Evolutionary conservation across 2,113 vertebrate genomes (phyloP).

Genomic region (Semnopithecus entellus): DNA sequence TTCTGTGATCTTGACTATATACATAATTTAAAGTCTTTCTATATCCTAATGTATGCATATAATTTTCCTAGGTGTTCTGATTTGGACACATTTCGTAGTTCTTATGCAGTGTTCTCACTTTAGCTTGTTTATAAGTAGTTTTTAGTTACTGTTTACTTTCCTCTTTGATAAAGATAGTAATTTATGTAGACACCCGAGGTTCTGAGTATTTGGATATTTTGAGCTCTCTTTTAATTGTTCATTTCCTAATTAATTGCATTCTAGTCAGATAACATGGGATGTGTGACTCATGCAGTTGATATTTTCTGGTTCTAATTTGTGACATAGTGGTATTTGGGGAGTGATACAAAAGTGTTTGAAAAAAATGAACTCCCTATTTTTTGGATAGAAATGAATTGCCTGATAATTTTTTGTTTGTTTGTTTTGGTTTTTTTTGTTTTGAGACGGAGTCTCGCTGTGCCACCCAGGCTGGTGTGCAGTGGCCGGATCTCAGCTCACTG

Average conservation of each 20-base stretch:
- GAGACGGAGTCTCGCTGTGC: too few relatives aligned
- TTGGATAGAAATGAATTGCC: background rate
- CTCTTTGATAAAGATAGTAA: background rate
- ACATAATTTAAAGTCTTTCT: background rate
- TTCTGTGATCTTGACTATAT: background rate
- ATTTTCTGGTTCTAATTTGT: background rate
- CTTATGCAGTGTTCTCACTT: background rate
- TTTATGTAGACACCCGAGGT: background rate
- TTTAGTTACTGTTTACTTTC: background rate
- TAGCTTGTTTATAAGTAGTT: background rate
- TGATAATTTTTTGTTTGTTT: background rate
- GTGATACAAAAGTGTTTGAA: background rate
- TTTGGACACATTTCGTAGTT: background rate
- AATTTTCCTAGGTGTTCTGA: background rate
- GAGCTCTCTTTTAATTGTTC: background rate
- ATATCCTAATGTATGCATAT: background rate
- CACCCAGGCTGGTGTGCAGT: too few relatives aligned
- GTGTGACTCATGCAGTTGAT: background rate
- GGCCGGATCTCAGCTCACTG: too few relatives aligned
- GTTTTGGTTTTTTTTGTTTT: too few relatives aligned
- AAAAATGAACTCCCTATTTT: background rate
- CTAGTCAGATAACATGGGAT: background rate
- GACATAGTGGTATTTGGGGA: background rate
- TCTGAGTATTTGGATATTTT: background rate
- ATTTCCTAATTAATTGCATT: background rate